These are phyloP conservation scores for Cladopsammia gracilis DNA, from an alignment of 64 coral and sea anemone genomes.

Conservation along the genomic window DNA sequence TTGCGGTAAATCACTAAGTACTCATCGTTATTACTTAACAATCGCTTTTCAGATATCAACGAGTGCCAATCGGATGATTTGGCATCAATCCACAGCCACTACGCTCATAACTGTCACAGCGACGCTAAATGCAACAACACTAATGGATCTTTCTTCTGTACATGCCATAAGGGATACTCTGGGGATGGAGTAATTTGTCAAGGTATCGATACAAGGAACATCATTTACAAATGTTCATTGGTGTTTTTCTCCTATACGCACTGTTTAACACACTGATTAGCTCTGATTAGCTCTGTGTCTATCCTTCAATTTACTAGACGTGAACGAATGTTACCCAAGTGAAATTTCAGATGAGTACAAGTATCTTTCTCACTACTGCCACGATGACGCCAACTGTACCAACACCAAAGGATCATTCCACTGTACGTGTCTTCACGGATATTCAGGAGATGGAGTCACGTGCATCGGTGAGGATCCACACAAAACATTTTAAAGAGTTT, in stretches of 20 bases:
- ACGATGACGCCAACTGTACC: slow-evolving; percentile 62
- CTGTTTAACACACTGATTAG: no score
- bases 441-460: slow-evolving; percentile 65
- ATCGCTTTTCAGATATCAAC: slow-evolving; percentile 70
- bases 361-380: slow-evolving; percentile 73
- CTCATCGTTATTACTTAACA: neutral
- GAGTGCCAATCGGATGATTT: slow-evolving; percentile 61
- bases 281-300: neutral
- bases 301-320: slow-evolving; percentile 47
- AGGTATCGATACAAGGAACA: slow-evolving; percentile 26
- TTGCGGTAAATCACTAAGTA: no score
- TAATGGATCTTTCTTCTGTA: slow-evolving; percentile 80
- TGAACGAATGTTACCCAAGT: slow-evolving; percentile 64
- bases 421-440: slow-evolving; percentile 64
- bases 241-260: no score
- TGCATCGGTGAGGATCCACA: slow-evolving; percentile 18
- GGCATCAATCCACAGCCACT: slow-evolving; percentile 45
- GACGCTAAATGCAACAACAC: slow-evolving; percentile 89
- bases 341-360: slow-evolving; percentile 51
- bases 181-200: slow-evolving; percentile 82
- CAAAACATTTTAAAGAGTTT: no score
- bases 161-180: slow-evolving; percentile 83
- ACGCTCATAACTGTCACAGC: slow-evolving; percentile 71
- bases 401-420: slow-evolving; percentile 73
- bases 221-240: neutral